Evolutionary conservation across 1,140 invertebrate species (phyloP).

Genomic region (Conus betulinus): DNA sequence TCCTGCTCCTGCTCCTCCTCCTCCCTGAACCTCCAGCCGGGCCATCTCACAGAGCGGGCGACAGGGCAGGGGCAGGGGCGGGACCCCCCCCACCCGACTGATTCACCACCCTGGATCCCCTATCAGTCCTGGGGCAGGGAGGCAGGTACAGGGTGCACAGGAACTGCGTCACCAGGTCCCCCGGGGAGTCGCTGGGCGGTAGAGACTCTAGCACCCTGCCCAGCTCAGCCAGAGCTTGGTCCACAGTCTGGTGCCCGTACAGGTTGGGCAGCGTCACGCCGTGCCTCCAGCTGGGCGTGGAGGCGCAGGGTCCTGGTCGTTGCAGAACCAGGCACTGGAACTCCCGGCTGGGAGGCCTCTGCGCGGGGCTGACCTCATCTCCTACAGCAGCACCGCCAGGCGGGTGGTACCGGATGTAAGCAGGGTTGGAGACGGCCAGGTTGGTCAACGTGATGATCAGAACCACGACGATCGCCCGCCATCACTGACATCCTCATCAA

Average conservation of each 20-base stretch:
- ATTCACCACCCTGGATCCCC: not conserved
- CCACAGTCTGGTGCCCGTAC: constrained; percentile 25
- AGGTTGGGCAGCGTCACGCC: constrained; percentile 33
- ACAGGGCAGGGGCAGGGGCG: constrained; percentile 10
- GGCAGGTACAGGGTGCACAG: constrained; percentile 30
- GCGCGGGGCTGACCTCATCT: not conserved
- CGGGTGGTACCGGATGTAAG: not conserved
- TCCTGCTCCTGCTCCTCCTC: not conserved
- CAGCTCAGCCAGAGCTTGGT: constrained; percentile 10
- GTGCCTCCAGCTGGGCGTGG: not conserved
- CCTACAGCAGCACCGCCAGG: not conserved
- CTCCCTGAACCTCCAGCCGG: constrained; percentile 8
- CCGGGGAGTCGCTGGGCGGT: not conserved
- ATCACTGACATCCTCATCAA: not conserved
- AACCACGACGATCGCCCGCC: constrained; percentile 1
- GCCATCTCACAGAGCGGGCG: constrained; percentile 33
- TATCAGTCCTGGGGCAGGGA: constrained; percentile 1
- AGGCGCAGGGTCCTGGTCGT: constrained; percentile 5
- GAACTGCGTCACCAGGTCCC: constrained; percentile 19
- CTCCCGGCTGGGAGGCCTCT: not conserved
- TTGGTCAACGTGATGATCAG: not conserved
- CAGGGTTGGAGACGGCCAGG: constrained; percentile 25
- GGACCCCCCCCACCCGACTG: not conserved
- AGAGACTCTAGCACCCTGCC: not conserved
- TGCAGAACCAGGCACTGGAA: not conserved